Evolutionary conservation across 2,888 invertebrate genomes (phyloP), one percentile per base, ranked within the genome.

Genomic region (Ochropacha duplaris): DNA sequence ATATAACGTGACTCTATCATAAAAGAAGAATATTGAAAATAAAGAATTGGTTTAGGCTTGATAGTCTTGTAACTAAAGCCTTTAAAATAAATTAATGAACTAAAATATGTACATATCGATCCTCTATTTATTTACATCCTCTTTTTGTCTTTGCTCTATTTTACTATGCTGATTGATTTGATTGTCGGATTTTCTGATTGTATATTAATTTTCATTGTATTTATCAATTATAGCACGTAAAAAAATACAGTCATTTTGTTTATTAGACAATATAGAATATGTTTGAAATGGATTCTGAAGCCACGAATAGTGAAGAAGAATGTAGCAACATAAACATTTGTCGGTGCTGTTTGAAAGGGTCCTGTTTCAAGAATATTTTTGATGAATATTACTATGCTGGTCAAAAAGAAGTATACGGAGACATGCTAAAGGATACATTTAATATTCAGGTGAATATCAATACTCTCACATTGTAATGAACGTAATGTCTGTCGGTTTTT

Each of bases 351-450:
- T 55, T 81, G 1, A 66, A 68, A 26, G 63, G 59, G 16, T 74
- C 68, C 22, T 66, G 74, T 67, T 72, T 57, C 49, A 74, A 70
- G 54, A 71, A 78, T 65, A 72, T 81, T 58, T 72, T 69, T 0
- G 56, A 65, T 0, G 75, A 78, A 65, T 79, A 76, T 58, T 65
- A 66, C 28, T 64, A 57, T 63, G 68, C 61, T 34, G 77, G 69
- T 2, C 67, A 71, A 31, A 78, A 68, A 62, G 79, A 80, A 68
- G 61, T 76, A 0, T 82, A 79, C 54, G 71, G 62, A 22, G 73
- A 71, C 4, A 79, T 86, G 77, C 64, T 87, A 4, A 74, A 65
- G 55, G 66, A 74, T 28, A 83, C 81, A 1, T 83, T 87, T 39
- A 69, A 81, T 61, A 70, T 87, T 50, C 74, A 80, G 71, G 87